These are phyloP conservation scores for Callocephalon fimbriatum DNA, from an alignment of 2,113 vertebrate genomes.

Conservation along the genomic window DNA sequence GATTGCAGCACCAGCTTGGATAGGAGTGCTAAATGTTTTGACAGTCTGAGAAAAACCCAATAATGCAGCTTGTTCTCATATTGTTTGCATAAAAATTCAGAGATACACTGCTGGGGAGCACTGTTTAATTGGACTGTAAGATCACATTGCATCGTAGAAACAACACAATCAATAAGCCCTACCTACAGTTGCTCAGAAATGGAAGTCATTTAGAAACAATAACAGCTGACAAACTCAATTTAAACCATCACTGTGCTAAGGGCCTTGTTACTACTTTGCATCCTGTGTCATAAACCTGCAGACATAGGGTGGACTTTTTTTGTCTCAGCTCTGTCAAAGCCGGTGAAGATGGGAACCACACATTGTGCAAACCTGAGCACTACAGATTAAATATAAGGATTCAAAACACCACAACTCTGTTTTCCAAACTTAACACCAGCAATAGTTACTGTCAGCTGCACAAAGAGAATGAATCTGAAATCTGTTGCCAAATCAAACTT, in stretches of 20 bases:
- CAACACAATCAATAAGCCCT: background rate
- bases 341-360: background rate
- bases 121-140: background rate
- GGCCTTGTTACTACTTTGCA: background rate
- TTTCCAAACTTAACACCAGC: background rate
- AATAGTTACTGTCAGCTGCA: background rate
- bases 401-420: background rate
- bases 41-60: background rate
- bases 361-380: background rate
- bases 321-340: background rate
- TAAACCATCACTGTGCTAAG: background rate
- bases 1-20: background rate
- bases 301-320: background rate
- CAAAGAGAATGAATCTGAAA: conserved; percentile 6
- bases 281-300: background rate
- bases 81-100: background rate
- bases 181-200: background rate
- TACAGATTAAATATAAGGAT: background rate
- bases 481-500: conserved; percentile 15
- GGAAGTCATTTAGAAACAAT: background rate
- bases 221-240: background rate
- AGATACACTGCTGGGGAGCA: background rate
- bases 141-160: background rate
- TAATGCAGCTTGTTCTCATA: background rate
- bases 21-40: background rate